Conservation (phyloP, 2,113 vertebrate genomes). For the Mohoua ochrocephala region DNA sequence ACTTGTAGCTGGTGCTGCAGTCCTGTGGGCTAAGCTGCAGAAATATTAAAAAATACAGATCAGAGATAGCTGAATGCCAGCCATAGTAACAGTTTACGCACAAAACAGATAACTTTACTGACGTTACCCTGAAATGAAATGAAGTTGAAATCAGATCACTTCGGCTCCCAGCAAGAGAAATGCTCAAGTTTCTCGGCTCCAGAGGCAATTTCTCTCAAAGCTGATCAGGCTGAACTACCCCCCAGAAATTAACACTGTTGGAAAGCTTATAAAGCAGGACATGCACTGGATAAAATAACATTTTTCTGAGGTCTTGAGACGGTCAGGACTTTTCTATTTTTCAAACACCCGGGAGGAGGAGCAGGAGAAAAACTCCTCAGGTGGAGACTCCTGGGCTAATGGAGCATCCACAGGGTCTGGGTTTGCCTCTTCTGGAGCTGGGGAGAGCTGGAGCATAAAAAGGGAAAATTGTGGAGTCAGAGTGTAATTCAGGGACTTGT, state of each 20-base stretch:
- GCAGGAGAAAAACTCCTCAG: not conserved
- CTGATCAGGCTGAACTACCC: not conserved
- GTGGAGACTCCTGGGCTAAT: not conserved
- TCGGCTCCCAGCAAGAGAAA: not conserved
- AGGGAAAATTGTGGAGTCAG: not conserved
- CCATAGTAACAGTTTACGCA: fast-evolving
- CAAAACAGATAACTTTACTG: not conserved
- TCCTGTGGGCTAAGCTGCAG: not conserved
- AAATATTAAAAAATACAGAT: not conserved
- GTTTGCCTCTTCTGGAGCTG: not conserved
- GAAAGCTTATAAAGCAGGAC: not conserved
- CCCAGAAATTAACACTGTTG: not conserved
- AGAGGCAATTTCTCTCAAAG: not conserved
- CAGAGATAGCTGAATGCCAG: not conserved
- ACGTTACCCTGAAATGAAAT: not conserved
- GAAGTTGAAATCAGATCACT: not conserved
- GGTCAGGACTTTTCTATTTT: not conserved
- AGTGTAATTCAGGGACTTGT: not conserved
- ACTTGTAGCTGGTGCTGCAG: not conserved
- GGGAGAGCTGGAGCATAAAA: not conserved
- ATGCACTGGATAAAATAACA: not conserved
- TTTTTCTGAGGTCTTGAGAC: not conserved
- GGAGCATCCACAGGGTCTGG: not conserved
- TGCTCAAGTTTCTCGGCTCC: not conserved
- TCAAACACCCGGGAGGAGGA: not conserved